Base-by-base conservation (phyloP, 2,797 vertebrate genomes). In the Rachycentron canadum region DNA sequence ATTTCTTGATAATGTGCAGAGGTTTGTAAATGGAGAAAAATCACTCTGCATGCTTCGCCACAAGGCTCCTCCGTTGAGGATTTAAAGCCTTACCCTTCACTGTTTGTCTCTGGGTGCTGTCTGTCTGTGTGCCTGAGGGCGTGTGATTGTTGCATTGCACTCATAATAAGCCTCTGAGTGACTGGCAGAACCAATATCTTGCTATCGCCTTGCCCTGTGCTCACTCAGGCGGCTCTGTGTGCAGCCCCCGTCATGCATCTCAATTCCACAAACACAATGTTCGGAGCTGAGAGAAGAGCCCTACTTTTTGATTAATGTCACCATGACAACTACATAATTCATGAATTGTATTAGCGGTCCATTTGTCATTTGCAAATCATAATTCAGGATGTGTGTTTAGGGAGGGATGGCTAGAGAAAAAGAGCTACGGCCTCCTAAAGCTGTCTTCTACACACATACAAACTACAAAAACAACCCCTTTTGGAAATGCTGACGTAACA, bases 281-380 rank as follows among this genome's bases (percentile, higher is more conserved):
- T 92, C 81, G 21, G 64, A 80, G 77, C 81, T 13, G 69, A 86
- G 90, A 88, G 90, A 90, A 76, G 83, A 78, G 73, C 63, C 69
- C 85, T 83, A 85, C 84, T 86, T 94, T 94, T 93, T 93, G 93
- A 96, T 95, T 92, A 94, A 95, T 93, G 93, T 95, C 93, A 71
- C 93, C 92, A 92, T 94, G 95, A 95, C 95, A 94, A 95, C 94
- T 94, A 92, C 93, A 95, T 95, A 95, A 95, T 94, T 95, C 93
- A 94, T 94, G 94, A 94, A 93, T 94, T 93, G 92, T 94, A 95
- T 95, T 95, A 95, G 94, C 73, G 73, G 87, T 91, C 91, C 92
- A 93, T 95, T 95, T 94, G 93, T 95, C 92, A 91, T 93, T 92
- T 92, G 88, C 90, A 89, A 94, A 94, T 92, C 94, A 88, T 93